These are phyloP conservation scores for Desmodus rotundus DNA, from an alignment of 2,113 vertebrate genomes.

Conservation along the genomic window DNA sequence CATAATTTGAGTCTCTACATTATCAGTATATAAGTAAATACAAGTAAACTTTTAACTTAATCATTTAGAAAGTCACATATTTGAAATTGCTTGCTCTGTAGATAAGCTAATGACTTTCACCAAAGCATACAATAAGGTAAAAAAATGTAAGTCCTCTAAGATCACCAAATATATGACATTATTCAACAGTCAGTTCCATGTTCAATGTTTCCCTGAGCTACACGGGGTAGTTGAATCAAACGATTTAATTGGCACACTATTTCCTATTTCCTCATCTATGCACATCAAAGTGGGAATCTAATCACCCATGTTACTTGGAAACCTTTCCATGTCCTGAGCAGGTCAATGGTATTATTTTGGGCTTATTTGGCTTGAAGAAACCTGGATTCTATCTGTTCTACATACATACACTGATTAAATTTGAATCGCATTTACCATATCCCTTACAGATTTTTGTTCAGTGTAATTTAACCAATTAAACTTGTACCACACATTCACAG, in stretches of 20 bases:
- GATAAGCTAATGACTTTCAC: conserved; percentile 68
- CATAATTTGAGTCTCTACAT: conserved; percentile 54
- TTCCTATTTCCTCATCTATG: conserved; percentile 60
- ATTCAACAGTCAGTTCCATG: conserved; percentile 60
- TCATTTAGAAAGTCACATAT: conserved; percentile 53
- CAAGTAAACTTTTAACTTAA: conserved; percentile 65
- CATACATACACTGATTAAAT: conserved; percentile 59
- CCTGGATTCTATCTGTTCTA: conserved; percentile 46
- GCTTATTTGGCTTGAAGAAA: conserved; percentile 34
- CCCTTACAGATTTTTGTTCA: conserved; percentile 60
- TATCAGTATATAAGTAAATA: conserved; percentile 62
- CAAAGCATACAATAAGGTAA: conserved; percentile 51
- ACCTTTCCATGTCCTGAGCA: neutral
- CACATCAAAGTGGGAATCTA: neutral
- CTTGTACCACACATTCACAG: conserved; percentile 42
- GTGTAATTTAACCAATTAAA: conserved; percentile 48
- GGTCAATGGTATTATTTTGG: conserved; percentile 35
- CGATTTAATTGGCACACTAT: conserved; percentile 53
- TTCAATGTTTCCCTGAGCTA: conserved; percentile 65
- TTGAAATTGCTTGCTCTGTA: conserved; percentile 45
- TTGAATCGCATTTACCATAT: conserved; percentile 55
- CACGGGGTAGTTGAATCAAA: conserved; percentile 59
- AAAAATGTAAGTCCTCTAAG: conserved; percentile 51
- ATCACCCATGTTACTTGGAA: neutral
- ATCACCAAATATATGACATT: conserved; percentile 51